Percentiles rank a stretch among this genome's conserved stretches.
phyloP scores from a whole-genome alignment of 2,888 invertebrate species.

The Amiota communis region DNA sequence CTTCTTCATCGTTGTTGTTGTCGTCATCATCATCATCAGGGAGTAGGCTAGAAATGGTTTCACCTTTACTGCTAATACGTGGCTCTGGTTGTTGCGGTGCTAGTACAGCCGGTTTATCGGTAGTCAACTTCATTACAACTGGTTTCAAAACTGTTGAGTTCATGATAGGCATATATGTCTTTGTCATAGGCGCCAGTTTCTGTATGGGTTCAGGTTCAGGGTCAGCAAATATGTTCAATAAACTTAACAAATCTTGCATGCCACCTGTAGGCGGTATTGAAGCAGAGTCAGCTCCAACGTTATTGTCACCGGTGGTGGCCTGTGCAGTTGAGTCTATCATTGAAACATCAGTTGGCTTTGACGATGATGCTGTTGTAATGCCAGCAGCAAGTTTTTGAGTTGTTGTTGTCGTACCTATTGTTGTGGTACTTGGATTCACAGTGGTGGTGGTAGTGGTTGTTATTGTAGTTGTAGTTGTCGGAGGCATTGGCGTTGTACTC shows the following conservation, averaged over 20 bases:
- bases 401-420: conserved; percentile 29
- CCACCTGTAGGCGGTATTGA: conserved; percentile 47
- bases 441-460: conserved; percentile 49
- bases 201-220: conserved; percentile 41
- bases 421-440: conserved; percentile 32
- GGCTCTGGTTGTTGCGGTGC: conserved; percentile 52
- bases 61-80: conserved; percentile 56
- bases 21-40: conserved; percentile 39
- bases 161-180: conserved; percentile 11
- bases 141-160: conserved; percentile 55
- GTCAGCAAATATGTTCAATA: conserved; percentile 69
- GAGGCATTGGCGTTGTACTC: conserved; percentile 53
- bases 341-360: conserved; percentile 17
- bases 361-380: conserved; percentile 13
- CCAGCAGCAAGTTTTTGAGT: conserved; percentile 17
- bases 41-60: conserved; percentile 51
- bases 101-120: background rate
- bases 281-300: conserved; percentile 5
- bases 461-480: conserved; percentile 44
- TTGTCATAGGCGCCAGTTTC: conserved; percentile 33
- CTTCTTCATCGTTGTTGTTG: conserved; percentile 39
- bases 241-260: conserved; percentile 68
- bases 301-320: conserved; percentile 44
- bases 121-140: conserved; percentile 41
- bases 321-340: conserved; percentile 36